Base-by-base conservation (phyloP, 1,140 invertebrate species). In the Cyclargus thomasi region DNA sequence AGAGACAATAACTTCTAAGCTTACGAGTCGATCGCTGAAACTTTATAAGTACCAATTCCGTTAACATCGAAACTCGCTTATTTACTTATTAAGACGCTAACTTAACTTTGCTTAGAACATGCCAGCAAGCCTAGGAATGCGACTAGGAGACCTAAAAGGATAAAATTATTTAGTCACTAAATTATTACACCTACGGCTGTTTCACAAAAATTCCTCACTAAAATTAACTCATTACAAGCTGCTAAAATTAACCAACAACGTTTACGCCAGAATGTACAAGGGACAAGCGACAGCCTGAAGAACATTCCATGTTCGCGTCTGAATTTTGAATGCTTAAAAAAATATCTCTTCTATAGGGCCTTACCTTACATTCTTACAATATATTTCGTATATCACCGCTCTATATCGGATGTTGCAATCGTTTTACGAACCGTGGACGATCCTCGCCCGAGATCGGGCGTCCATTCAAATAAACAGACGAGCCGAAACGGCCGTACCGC, bases 271-370 rank as follows among this genome's bases (percentile, higher is more conserved):
- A 85, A 79, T 76, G 73, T 82, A 82, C 78, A 81, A 53, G 64
- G 62, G 73, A 68, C 59, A 75, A 73, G 63, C 72, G 82, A 83
- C 80, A 79, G 81, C 74, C 72, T 81, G 78, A 76, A 73, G 67
- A 59, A 65, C 72, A 74, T 69, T 86, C 79, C 5, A 70, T 80
- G 82, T 68, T 76, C 72, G 83, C 81, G 74, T 86, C 86, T 73
- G 81, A 86, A 88, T 85, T 87, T 86, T 83, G 86, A 88, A 86
- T 88, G 86, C 80, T 82, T 90, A 90, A 90, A 90, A 90, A 90
- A 90, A 90, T 90, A 90, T 88, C 79, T 86, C 78, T 88, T 78
- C 81, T 84, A 86, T 86, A 85, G 84, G 86, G 85, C 86, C 88
- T 90, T 88, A 90, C 86, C 85, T 88, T 88, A 90, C 86, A 83